Evolutionary conservation across 1,140 invertebrate genomes (phyloP).

Genomic region (Zeugodacus cucurbitae): DNA sequence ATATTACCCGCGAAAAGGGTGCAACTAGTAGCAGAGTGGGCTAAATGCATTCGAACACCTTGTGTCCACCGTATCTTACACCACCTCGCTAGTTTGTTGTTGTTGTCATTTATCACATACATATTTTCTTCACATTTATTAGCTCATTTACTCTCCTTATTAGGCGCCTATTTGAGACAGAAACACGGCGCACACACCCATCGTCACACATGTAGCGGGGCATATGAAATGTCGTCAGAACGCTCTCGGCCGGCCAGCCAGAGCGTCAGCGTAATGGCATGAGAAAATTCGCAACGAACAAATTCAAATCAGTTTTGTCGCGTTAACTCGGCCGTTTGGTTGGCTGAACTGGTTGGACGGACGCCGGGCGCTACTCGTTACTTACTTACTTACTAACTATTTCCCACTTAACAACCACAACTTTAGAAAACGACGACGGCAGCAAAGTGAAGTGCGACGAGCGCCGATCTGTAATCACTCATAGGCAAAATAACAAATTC

Average conservation of each 20-base stretch:
- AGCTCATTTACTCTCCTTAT: background rate
- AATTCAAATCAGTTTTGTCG: constrained; percentile 35
- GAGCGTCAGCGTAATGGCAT: background rate
- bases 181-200: background rate
- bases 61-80: too few relatives aligned
- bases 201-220: background rate
- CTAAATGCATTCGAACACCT: background rate
- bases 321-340: constrained; percentile 31
- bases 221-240: background rate
- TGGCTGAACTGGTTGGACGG: background rate
- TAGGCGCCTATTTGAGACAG: background rate
- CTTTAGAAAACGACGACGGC: background rate
- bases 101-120: background rate
- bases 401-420: background rate
- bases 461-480: background rate
- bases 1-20: background rate
- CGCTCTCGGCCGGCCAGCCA: background rate
- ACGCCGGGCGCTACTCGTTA: background rate
- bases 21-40: background rate
- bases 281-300: background rate
- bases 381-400: background rate
- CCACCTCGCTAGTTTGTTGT: background rate
- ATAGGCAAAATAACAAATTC: background rate
- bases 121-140: background rate
- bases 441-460: background rate